Conservation (phyloP, 2,113 vertebrate genomes). For the Garra rufa region DNA sequence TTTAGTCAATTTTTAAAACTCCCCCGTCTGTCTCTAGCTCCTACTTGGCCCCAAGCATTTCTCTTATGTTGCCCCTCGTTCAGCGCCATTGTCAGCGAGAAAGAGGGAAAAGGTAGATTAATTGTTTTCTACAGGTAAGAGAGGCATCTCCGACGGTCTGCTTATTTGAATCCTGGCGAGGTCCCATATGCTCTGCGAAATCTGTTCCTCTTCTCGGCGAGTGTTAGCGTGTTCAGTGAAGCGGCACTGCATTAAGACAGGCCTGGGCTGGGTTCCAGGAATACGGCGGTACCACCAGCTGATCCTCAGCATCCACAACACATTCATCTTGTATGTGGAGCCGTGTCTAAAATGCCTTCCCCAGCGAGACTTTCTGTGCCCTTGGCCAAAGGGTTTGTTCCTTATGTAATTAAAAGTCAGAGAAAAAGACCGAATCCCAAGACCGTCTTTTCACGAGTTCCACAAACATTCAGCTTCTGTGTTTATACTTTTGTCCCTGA, state of each 20-base stretch:
- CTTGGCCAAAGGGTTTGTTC: constrained; percentile 17
- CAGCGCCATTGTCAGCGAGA: constrained; percentile 27
- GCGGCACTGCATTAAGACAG: constrained; percentile 64
- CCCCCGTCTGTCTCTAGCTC: not conserved
- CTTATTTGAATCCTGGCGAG: constrained; percentile 68
- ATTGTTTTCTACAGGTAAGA: constrained; percentile 72
- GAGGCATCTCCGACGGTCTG: constrained; percentile 63
- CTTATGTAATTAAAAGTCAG: constrained; percentile 53
- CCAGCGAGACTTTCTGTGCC: constrained; percentile 11
- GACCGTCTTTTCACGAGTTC: not conserved
- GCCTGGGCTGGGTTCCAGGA: constrained; percentile 65
- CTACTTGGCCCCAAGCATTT: not conserved
- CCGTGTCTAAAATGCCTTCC: constrained; percentile 33
- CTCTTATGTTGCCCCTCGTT: constrained; percentile 43
- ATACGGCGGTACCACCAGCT: constrained; percentile 48
- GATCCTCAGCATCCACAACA: constrained; percentile 43
- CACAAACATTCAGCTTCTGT: not conserved
- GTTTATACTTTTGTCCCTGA: not conserved
- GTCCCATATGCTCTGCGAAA: constrained; percentile 65
- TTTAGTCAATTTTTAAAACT: constrained; percentile 39
- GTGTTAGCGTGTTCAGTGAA: constrained; percentile 70
- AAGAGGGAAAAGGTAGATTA: constrained; percentile 68
- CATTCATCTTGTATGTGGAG: constrained; percentile 51
- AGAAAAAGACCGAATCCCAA: constrained; percentile 29
- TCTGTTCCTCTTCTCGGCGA: constrained; percentile 58